Percentiles rank a stretch among this genome's conserved stretches.
Evolutionary conservation across 1,140 invertebrate species (phyloP).

Genomic region (Drosophila erecta): DNA sequence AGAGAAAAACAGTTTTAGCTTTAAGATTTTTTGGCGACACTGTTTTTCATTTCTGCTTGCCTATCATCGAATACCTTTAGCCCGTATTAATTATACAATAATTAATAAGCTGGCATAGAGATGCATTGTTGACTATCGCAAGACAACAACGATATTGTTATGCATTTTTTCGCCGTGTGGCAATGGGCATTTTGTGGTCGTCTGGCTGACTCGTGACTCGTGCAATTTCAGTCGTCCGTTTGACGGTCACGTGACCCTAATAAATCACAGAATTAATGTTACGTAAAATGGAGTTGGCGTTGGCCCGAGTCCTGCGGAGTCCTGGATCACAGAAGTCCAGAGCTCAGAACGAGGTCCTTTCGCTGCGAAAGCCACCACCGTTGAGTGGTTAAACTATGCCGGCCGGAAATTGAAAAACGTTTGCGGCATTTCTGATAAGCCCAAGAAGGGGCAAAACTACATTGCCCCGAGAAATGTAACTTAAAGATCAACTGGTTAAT

Average conservation of each 20-base stretch:
- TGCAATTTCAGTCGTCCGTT: conserved; percentile 74
- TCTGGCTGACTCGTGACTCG: conserved; percentile 70
- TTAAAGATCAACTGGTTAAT: conserved; percentile 58
- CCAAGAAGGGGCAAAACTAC: conserved; percentile 23
- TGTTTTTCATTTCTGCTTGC: no score
- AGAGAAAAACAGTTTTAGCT: background rate
- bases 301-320: background rate
- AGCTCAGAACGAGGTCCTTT: conserved; percentile 19
- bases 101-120: no score
- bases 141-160: conserved; percentile 7
- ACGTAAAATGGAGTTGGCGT: conserved; percentile 84
- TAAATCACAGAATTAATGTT: conserved; percentile 85
- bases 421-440: conserved; percentile 79
- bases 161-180: conserved; percentile 32
- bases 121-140: no score
- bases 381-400: conserved; percentile 69
- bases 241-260: conserved; percentile 84
- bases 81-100: no score
- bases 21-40: no score
- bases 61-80: no score
- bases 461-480: conserved; percentile 13
- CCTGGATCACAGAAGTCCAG: background rate
- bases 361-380: conserved; percentile 23
- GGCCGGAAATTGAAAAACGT: conserved; percentile 80
- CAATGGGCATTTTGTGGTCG: conserved; percentile 61